Evolutionary conservation across 2,113 vertebrate genomes (phyloP).

Genomic region (Pseudonaja textilis): DNA sequence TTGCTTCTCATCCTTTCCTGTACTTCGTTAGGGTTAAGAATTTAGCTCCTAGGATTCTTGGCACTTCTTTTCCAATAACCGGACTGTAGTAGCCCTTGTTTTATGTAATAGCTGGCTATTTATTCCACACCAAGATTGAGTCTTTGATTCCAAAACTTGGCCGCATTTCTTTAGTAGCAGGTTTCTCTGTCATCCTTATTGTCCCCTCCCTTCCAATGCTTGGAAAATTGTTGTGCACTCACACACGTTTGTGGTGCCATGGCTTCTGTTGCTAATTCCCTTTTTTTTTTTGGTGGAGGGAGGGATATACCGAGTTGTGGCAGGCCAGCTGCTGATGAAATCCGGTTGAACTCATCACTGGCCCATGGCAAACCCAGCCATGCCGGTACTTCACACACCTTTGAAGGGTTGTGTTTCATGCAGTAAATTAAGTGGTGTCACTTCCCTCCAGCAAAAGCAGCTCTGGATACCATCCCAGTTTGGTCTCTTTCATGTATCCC

Average conservation of each 20-base stretch:
- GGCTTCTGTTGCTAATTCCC: neutral
- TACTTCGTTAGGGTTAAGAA: neutral
- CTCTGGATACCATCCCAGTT: conserved; percentile 6
- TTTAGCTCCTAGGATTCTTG: neutral
- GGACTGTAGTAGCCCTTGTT: neutral
- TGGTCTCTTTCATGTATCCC: conserved; percentile 23
- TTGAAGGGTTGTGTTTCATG: neutral
- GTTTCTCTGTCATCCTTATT: neutral
- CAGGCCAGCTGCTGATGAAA: neutral
- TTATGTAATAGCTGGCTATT: neutral
- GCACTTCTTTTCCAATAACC: neutral
- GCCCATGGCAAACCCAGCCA: neutral
- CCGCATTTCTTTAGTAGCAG: neutral
- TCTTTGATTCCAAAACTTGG: neutral
- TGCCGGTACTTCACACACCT: neutral
- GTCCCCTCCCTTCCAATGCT: neutral
- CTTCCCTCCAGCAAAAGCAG: conserved; percentile 7
- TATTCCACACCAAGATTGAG: neutral
- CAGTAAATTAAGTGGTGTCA: neutral
- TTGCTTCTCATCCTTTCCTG: neutral
- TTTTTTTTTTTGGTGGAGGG: neutral
- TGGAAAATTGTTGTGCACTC: neutral
- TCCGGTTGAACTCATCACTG: neutral
- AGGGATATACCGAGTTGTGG: neutral
- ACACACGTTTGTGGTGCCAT: neutral